Evolutionary conservation across 2,113 vertebrate species (phyloP).

Genomic region (Reinhardtius hippoglossoides): DNA sequence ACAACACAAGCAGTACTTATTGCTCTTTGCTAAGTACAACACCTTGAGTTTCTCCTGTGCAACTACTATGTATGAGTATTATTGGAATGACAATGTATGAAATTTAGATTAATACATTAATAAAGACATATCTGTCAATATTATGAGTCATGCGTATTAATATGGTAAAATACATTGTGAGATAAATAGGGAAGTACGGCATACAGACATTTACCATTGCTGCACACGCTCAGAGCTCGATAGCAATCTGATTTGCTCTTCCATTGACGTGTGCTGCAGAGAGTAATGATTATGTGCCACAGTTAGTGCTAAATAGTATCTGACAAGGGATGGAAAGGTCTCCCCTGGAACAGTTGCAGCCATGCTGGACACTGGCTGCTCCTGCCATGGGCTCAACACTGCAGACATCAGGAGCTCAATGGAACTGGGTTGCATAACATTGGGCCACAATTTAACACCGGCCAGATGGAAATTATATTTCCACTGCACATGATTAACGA

Average conservation of each 20-base stretch:
- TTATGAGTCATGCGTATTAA: conserved; percentile 7
- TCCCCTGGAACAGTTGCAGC: conserved; percentile 72
- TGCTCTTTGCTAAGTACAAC: conserved; percentile 56
- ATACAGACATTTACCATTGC: conserved; percentile 52
- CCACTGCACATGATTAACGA: conserved; percentile 36
- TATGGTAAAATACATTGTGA: conserved; percentile 27
- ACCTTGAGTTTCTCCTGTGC: conserved; percentile 45
- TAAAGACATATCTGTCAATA: not conserved
- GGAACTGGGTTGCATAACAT: conserved; percentile 66
- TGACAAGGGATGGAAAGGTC: conserved; percentile 78
- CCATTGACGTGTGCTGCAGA: conserved; percentile 73
- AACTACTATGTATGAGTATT: conserved; percentile 10
- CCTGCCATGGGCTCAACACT: conserved; percentile 42
- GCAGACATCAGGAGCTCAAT: conserved; percentile 59
- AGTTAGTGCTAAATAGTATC: conserved; percentile 76
- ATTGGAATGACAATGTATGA: conserved; percentile 21
- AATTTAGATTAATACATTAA: conserved; percentile 9
- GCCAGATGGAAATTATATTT: conserved; percentile 58
- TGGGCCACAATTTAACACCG: conserved; percentile 40
- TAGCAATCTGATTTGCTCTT: conserved; percentile 79
- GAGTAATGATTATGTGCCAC: conserved; percentile 83
- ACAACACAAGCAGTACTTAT: conserved; percentile 76
- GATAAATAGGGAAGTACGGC: conserved; percentile 18
- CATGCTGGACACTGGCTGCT: conserved; percentile 39
- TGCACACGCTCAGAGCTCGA: conserved; percentile 67